Evolutionary conservation across 2,888 invertebrate species (phyloP), one percentile per base, ranked within the genome.

Genomic region (Ischnus inquisitorius): DNA sequence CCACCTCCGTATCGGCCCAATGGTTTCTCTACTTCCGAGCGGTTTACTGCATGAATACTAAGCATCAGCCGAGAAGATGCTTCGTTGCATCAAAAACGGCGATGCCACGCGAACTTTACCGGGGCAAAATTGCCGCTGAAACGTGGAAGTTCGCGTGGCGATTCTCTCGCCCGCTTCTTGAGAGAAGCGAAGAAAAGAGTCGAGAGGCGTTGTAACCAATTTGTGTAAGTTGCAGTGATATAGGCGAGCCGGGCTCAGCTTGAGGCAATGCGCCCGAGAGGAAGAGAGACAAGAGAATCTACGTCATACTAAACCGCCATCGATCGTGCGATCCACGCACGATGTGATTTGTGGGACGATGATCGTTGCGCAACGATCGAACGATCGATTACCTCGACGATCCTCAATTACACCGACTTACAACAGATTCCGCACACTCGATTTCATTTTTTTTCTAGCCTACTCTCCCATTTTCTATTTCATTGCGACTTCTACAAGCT

Each of bases 191-290:
- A 41, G 57, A 60, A 71, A 71, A 39, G 41, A 71, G 57, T 77
- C 79, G 81, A 67, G 41, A 85, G 79, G 67, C 64, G 76, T 81
- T 82, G 74, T 80, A 85, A 72, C 79, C 85, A 85, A 82, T 85
- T 85, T 82, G 82, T 82, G 77, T 82, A 82, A 82, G 79, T 82
- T 77, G 57, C 22, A 2, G 57, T 57, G 57, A 69, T 39, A 71
- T 22, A 69, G 54, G 3, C 19, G 54, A 14, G 67, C 43, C 65
- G 57, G 65, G 14, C 16, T 64, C 48, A 64, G 84, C 81, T 82
- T 39, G 39, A 25, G 77, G 51, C 46, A 34, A 64, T 19, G 12
- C 22, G 22, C 2, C 19, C 6, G 51, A 51, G 19, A 19, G 16
- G 19, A 19, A 19, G 19, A 48, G 46, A 12, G 22, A 22, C 41